Conservation (phyloP, 2,797 vertebrate species). For the Tympanoctomys barrerae region DNA sequence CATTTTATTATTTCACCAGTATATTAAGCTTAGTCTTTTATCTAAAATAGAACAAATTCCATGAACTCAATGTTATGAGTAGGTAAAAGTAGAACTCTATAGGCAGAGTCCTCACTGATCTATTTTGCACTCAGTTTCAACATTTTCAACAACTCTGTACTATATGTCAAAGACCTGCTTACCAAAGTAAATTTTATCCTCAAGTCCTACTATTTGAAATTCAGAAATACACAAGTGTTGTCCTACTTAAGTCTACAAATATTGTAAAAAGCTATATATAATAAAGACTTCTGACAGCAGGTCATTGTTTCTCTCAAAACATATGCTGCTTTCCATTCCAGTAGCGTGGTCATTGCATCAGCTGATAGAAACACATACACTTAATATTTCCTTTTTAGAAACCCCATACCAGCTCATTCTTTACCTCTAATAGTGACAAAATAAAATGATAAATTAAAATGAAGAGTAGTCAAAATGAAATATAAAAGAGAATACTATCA, state of each 20-base stretch:
- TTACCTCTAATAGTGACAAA: neutral
- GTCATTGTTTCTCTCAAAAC: neutral
- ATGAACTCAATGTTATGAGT: neutral
- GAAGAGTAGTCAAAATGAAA: neutral
- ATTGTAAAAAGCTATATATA: neutral
- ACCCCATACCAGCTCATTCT: neutral
- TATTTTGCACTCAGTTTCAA: neutral
- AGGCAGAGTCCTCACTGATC: neutral
- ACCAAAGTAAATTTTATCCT: neutral
- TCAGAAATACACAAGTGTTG: neutral
- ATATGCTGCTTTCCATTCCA: neutral
- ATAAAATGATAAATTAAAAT: slow-evolving; percentile 10
- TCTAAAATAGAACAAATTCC: neutral
- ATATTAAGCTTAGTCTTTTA: neutral
- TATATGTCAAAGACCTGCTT: neutral
- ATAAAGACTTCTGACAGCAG: neutral
- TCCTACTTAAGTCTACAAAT: neutral
- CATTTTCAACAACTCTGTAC: neutral
- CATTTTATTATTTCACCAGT: slow-evolving; percentile 7
- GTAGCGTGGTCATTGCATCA: neutral
- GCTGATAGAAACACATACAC: neutral
- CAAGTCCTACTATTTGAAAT: neutral
- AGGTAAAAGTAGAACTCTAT: neutral
- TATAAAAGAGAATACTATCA: neutral
- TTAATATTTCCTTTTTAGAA: neutral